Evolutionary conservation across 2,888 invertebrate genomes (phyloP), one percentile per base, ranked within the genome.

Genomic region (Athetis lepigone): DNA sequence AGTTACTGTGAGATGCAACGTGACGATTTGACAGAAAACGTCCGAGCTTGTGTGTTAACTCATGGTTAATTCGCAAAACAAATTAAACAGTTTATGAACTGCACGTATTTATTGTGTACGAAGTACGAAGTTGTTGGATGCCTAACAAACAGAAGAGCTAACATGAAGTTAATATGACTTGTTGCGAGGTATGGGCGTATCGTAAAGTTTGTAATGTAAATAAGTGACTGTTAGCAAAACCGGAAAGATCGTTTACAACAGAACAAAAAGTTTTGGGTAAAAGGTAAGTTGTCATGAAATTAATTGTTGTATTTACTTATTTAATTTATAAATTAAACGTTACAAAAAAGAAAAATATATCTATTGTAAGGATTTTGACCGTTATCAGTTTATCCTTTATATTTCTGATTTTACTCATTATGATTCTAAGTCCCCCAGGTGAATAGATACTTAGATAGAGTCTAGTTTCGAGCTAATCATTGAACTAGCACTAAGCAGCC

Each of bases 1-100:
- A 83, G 88, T 87, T 84, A 85, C 83, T 80, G 80, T 65, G 70
- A 75, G 79, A 77, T 79, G 70, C 70, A 78, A 69, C 65, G 72
- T 71, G 74, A 74, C 9, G 63, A 68, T 74, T 68, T 67, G 65
- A 64, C 69, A 71, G 60, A 42, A 66, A 51, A 59, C 51, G 42
- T 63, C 52, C 13, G 23, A 7, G 47, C n/a, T 47, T 51, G 11
- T 49, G 27, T 56, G 45, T 40, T 49, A 59, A 49, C 39, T 56
- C 46, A 27, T 37, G 55, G 51, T 62, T 62, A 57, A 50, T 70
- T 75, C 40, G 23, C 7, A 75, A 70, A n/a, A 47, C 42, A 68
- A 74, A 70, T 60, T 25, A 56, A 33, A 56, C 55, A 47, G 51
- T 55, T 74, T 74, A 46, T 58, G 18, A 58, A 51, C 13, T 46